Evolutionary conservation across 2,797 vertebrate genomes (phyloP).

Genomic region (Catamblyrhynchus diadema): DNA sequence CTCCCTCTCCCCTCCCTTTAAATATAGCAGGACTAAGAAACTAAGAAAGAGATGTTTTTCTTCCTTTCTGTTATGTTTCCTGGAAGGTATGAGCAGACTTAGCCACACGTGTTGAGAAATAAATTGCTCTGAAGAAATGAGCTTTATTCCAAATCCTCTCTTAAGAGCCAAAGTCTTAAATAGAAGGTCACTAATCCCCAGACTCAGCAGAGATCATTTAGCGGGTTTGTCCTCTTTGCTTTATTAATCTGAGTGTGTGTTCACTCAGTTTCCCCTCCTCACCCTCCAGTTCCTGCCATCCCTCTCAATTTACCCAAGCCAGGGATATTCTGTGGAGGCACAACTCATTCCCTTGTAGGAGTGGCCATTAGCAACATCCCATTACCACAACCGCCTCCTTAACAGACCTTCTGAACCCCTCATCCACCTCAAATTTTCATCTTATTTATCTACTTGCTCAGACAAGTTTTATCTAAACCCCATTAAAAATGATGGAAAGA

Average conservation of each 20-base stretch:
- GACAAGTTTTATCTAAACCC: neutral
- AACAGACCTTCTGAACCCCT: neutral
- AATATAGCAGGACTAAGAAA: conserved; percentile 7
- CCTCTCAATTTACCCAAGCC: neutral
- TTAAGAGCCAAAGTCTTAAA: conserved; percentile 24
- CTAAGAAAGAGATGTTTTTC: neutral
- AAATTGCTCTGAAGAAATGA: conserved; percentile 38
- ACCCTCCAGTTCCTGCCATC: neutral
- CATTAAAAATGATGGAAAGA: neutral
- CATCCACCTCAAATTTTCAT: neutral
- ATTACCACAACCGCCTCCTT: neutral
- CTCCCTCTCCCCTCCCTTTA: neutral
- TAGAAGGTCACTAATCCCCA: conserved; percentile 33
- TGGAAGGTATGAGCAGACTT: neutral
- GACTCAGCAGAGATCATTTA: conserved; percentile 20
- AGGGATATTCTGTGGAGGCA: neutral
- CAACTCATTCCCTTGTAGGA: neutral
- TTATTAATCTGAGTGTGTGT: neutral
- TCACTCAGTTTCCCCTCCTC: neutral
- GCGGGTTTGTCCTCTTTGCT: conserved; percentile 37
- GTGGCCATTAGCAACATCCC: neutral
- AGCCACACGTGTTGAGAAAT: neutral
- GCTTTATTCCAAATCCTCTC: conserved; percentile 36
- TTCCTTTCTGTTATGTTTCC: neutral
- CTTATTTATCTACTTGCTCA: neutral